A percentile compares a stretch with the other conserved stretches of the same genome.
These are phyloP conservation scores for Athrips mouffetella DNA, from an alignment of 2,888 invertebrate species.

Conservation along the genomic window DNA sequence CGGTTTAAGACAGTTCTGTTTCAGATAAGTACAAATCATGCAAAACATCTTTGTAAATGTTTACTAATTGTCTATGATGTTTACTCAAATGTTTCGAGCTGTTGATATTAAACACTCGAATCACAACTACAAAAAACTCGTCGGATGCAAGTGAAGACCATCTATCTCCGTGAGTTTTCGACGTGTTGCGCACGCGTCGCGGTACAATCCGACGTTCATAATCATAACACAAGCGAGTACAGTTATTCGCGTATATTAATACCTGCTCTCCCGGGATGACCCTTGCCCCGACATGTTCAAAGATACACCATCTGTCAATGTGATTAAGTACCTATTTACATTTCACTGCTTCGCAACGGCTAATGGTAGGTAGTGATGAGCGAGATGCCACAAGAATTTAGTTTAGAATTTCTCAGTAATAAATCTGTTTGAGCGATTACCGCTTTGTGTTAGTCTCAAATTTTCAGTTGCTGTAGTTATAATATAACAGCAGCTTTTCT, in stretches of 20 bases:
- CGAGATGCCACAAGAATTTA: slow-evolving; percentile 16
- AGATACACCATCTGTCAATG: slow-evolving; percentile 30
- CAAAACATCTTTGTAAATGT: no score
- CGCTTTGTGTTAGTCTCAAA: neutral
- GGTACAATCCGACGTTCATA: slow-evolving; percentile 5
- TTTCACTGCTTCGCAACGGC: slow-evolving; percentile 10
- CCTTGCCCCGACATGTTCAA: slow-evolving; percentile 19
- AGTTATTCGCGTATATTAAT: slow-evolving; percentile 25
- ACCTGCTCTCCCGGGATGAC: slow-evolving; percentile 21
- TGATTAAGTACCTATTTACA: slow-evolving; percentile 23
- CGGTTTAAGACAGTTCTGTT: no score
- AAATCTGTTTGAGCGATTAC: neutral
- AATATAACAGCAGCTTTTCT: no score
- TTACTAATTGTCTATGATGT: no score
- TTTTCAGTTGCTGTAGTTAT: neutral
- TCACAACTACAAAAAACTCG: neutral
- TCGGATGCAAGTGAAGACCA: neutral
- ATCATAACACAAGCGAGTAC: slow-evolving; percentile 13
- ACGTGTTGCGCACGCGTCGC: neutral
- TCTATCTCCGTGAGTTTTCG: neutral
- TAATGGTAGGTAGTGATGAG: slow-evolving; percentile 16
- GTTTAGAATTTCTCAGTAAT: neutral
- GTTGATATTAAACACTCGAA: no score
- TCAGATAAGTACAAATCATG: no score
- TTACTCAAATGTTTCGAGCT: no score